A percentile compares a stretch with the other conserved stretches of the same genome.
Conservation (phyloP, 2,888 invertebrate genomes). For the Ernsta delagoae region DNA sequence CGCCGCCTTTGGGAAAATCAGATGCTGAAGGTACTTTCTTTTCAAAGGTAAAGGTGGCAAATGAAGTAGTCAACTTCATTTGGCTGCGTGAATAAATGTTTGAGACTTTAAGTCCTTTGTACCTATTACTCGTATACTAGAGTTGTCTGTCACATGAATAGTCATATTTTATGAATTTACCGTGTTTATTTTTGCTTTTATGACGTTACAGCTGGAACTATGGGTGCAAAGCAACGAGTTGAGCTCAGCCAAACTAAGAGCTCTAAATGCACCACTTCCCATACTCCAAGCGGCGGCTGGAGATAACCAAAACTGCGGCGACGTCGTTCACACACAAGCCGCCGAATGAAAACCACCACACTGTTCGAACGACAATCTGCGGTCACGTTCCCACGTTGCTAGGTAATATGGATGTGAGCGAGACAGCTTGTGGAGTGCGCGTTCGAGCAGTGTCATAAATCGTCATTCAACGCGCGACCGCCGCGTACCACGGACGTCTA, state of each 20-base stretch:
- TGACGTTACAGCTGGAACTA: conserved; percentile 71
- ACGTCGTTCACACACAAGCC: conserved; percentile 55
- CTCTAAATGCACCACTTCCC: conserved; percentile 51
- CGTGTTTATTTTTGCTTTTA: conserved; percentile 8
- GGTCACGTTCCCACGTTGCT: conserved; percentile 51
- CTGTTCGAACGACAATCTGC: conserved; percentile 60
- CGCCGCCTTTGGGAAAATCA: no score
- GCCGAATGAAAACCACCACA: conserved; percentile 64
- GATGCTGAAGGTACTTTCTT: no score
- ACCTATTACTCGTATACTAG: no score
- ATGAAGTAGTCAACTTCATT: no score
- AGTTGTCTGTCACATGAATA: no score
- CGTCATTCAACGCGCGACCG: conserved; percentile 44
- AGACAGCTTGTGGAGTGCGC: conserved; percentile 47
- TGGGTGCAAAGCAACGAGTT: conserved; percentile 82
- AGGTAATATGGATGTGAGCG: conserved; percentile 48
- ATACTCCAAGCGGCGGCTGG: conserved; percentile 44
- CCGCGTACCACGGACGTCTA: conserved; percentile 49
- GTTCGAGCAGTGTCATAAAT: conserved; percentile 51
- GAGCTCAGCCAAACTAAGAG: conserved; percentile 75
- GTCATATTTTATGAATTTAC: no score
- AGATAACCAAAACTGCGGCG: conserved; percentile 64
- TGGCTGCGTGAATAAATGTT: no score
- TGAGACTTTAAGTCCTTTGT: no score
- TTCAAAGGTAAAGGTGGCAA: no score